phyloP scores from a whole-genome alignment of 2,797 vertebrate genomes.

The Clamator glandarius region DNA sequence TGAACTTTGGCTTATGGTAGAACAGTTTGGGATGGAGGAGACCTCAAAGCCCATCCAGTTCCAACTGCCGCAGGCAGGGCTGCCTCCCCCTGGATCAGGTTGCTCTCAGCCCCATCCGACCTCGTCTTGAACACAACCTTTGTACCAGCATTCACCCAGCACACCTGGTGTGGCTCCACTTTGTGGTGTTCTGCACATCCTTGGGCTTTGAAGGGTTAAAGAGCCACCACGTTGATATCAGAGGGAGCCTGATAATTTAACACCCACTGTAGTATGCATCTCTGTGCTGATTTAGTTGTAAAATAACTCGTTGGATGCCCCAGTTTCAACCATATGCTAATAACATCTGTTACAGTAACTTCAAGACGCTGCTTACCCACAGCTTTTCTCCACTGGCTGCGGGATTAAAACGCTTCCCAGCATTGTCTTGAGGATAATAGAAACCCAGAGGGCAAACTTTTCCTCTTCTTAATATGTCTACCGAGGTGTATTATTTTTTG shows the following conservation, averaged over 20 bases:
- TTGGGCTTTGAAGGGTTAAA: neutral
- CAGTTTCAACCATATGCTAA: slow-evolving; percentile 70
- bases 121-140: no score
- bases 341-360: slow-evolving; percentile 61
- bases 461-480: neutral
- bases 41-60: no score
- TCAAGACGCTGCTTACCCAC: slow-evolving; percentile 27
- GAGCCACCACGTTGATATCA: neutral
- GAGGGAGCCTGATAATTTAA: slow-evolving; percentile 30
- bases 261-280: slow-evolving; percentile 8
- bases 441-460: slow-evolving; percentile 57
- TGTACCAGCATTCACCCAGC: neutral
- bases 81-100: no score
- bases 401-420: neutral
- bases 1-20: neutral
- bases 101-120: no score
- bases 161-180: accelerated
- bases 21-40: no score
- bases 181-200: neutral
- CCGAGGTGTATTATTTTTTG: neutral
- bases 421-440: slow-evolving; percentile 5
- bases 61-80: no score
- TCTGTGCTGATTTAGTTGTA: slow-evolving; percentile 56
- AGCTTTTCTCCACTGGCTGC: neutral
- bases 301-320: slow-evolving; percentile 55